phyloP scores from a whole-genome alignment of 53 echinoderm and acorn worm species.

The Patiria pectinifera region DNA sequence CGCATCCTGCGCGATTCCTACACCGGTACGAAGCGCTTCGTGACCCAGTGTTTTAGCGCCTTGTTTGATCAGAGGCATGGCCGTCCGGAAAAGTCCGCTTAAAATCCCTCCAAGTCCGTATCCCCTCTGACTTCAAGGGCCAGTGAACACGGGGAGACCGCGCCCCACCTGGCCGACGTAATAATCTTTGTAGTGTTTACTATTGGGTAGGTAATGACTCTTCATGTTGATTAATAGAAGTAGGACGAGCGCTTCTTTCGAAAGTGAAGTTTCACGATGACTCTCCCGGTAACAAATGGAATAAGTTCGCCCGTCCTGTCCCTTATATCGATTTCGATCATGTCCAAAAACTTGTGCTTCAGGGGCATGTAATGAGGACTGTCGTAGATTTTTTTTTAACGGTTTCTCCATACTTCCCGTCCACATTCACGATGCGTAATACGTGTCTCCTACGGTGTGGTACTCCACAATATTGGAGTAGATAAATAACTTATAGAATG shows the following conservation, averaged over 20 bases:
- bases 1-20: constrained; percentile 60
- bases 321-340: constrained; percentile 60
- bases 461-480: too few species aligned
- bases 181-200: constrained; percentile 41
- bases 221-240: constrained; percentile 23
- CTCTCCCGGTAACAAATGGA: constrained; percentile 76
- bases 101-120: constrained; percentile 56
- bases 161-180: constrained; percentile 25
- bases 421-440: constrained; percentile 64
- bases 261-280: constrained; percentile 82
- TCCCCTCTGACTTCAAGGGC: constrained; percentile 35
- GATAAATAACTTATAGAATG: too few species aligned
- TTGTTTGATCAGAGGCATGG: constrained; percentile 60
- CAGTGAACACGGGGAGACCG: constrained; percentile 59
- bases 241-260: constrained; percentile 55
- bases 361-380: constrained; percentile 66
- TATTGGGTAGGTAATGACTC: background rate
- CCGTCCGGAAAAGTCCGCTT: constrained; percentile 34
- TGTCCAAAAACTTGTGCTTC: constrained; percentile 49
- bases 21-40: constrained; percentile 60
- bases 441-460: too few species aligned
- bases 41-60: constrained; percentile 50
- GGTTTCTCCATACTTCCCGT: constrained; percentile 17
- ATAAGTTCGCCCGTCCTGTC: constrained; percentile 60
- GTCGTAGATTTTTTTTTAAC: constrained; percentile 48